A percentile compares a stretch with the other conserved stretches of the same genome.
Conservation (phyloP, 2,888 invertebrate genomes). For the Eupithecia tripunctaria region DNA sequence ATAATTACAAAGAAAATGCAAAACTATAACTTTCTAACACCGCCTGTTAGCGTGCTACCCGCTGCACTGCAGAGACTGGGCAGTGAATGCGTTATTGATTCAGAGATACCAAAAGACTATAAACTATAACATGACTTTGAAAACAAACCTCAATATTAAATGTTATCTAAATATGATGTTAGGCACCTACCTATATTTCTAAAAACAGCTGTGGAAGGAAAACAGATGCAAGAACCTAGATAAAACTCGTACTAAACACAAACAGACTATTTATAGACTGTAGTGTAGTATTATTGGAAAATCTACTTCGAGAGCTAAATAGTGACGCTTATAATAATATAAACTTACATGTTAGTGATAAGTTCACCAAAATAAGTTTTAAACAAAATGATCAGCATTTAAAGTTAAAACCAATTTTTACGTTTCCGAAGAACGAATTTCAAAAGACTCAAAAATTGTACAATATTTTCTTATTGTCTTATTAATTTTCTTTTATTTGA, state of each 20-base stretch:
- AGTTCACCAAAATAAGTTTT: background rate
- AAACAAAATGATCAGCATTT: background rate
- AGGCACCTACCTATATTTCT: constrained; percentile 19
- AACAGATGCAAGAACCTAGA: constrained; percentile 27
- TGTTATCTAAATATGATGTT: constrained; percentile 15
- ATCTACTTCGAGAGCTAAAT: background rate
- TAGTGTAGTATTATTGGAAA: background rate
- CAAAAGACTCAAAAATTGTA: background rate
- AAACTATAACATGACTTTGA: constrained; percentile 20
- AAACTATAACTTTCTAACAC: background rate
- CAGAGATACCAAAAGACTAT: background rate
- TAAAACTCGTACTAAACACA: constrained; percentile 21
- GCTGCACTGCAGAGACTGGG: too few species aligned
- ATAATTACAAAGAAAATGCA: background rate
- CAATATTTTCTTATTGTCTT: background rate
- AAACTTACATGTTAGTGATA: background rate
- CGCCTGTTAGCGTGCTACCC: background rate
- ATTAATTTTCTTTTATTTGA: too few species aligned
- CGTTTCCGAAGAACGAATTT: background rate
- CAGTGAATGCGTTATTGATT: background rate
- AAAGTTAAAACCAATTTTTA: background rate
- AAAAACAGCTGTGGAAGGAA: constrained; percentile 26
- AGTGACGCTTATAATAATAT: background rate
- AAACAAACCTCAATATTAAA: constrained; percentile 19
- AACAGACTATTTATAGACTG: background rate